A percentile compares a stretch with the other conserved stretches of the same genome.
phyloP scores from a whole-genome alignment of 1,140 invertebrate species.

The Asbolus verrucosus region DNA sequence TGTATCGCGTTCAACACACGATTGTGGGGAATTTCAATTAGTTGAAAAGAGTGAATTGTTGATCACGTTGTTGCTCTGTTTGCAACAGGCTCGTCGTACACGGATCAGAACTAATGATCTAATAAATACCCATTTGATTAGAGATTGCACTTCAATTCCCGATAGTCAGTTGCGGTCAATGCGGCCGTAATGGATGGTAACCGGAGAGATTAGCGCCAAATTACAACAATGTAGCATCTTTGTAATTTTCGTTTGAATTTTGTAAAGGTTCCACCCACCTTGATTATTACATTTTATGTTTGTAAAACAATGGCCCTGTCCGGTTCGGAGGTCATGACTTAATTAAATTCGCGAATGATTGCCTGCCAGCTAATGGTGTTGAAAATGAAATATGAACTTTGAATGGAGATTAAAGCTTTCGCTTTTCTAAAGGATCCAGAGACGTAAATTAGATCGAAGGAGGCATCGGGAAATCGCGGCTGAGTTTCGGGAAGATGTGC shows the following conservation, averaged over 20 bases:
- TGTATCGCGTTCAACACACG: background rate
- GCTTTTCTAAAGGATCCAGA: too few species aligned
- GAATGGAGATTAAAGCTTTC: too few species aligned
- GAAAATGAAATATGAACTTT: too few species aligned
- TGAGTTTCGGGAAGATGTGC: too few species aligned
- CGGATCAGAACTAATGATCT: slow-evolving; percentile 39
- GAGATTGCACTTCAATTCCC: slow-evolving; percentile 45
- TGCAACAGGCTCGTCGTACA: slow-evolving; percentile 34
- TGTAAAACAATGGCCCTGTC: slow-evolving; percentile 19
- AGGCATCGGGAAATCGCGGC: too few species aligned
- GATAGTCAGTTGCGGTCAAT: slow-evolving; percentile 30
- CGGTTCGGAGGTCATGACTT: background rate
- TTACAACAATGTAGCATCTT: slow-evolving; percentile 17
- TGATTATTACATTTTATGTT: slow-evolving; percentile 3
- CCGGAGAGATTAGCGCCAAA: slow-evolving; percentile 27
- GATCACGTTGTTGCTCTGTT: background rate
- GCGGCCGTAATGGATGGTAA: slow-evolving; percentile 29
- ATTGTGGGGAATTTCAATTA: slow-evolving; percentile 40
- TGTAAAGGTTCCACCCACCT: background rate
- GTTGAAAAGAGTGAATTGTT: slow-evolving; percentile 29
- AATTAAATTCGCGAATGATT: slow-evolving; percentile 17
- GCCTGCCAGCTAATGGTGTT: background rate
- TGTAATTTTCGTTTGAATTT: background rate
- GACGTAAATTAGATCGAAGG: too few species aligned
- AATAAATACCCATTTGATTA: slow-evolving; percentile 49